A percentile compares a stretch with the other conserved stretches of the same genome.
Conservation (phyloP, 2,113 vertebrate species). For the Nyctereutes procyonoides region DNA sequence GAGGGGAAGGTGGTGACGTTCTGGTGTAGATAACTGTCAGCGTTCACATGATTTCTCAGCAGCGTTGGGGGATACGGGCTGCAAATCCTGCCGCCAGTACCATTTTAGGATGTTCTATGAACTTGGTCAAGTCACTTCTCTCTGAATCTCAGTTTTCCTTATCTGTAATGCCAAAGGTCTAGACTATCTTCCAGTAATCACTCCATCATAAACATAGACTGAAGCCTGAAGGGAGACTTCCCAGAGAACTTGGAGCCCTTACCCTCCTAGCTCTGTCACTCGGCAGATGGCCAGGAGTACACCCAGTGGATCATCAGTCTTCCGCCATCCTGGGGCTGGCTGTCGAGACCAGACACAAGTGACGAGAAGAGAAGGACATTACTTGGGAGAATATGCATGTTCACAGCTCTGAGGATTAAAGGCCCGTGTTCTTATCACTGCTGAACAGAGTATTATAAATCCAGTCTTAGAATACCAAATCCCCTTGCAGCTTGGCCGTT, state of each 20-base stretch:
- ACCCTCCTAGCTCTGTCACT: background rate
- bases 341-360: conserved; percentile 54
- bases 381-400: conserved; percentile 89
- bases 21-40: background rate
- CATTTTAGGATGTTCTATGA: background rate
- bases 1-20: background rate
- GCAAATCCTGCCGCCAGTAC: background rate
- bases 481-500: conserved; percentile 83
- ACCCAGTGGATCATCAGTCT: background rate
- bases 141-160: background rate
- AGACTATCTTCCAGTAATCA: background rate
- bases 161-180: background rate
- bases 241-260: background rate
- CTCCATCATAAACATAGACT: background rate
- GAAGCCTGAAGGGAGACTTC: background rate
- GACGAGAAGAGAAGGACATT: conserved; percentile 85
- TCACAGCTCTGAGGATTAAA: conserved; percentile 91
- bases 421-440: conserved; percentile 89
- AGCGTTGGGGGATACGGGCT: background rate
- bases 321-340: background rate
- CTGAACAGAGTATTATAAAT: conserved; percentile 91
- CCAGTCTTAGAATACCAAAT: conserved; percentile 90
- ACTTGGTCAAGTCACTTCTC: background rate
- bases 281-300: background rate
- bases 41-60: background rate